Base-by-base conservation (phyloP, 2,113 vertebrate species). In the Microcebus griseorufus region DNA sequence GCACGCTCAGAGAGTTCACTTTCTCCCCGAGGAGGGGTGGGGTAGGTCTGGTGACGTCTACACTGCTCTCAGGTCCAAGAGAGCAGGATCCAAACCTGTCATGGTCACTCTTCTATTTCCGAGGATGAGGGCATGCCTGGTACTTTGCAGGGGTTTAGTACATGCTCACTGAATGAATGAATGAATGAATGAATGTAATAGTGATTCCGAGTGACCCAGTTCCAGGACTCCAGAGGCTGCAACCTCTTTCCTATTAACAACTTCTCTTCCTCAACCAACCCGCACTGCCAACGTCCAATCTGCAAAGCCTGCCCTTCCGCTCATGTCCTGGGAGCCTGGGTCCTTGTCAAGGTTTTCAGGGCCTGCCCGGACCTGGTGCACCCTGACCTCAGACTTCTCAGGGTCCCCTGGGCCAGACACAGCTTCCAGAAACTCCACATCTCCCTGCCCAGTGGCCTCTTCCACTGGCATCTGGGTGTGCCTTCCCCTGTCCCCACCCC, bases 221-320 rank as follows among this genome's bases (percentile, higher is more conserved):
- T 45, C 34, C 16, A 9, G 32, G 37, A n/a, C 16, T n/a, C 64
- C 7, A 5, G 70, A 84, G 60, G 62, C 48, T 78, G 39, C 9
- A 5, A 1, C 39, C 39, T 80, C 60, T 69, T 90, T 16, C 22
- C 17, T 34, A 55, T 5, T 55, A 18, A 55, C 20, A n/a, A 13
- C 69, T 27, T 62, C 16, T 64, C n/a, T 48, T 58, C n/a, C 23
- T 10, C 25, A 27, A 4, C 11, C 22, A 27, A 4, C 25, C 22
- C 37, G n/a, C 18, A 13, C 22, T 39, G 1, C 3, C 73, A 64
- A 9, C 4, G 0, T n/a, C 42, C 17, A 23, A 17, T 20, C 13
- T 42, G 20, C 8, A 18, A 72, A 69, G 87, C 39, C 27, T 39
- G 32, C 64, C 25, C 17, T 62, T 64, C 73, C 29, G n/a, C 93